Evolutionary conservation across 2,888 invertebrate species (phyloP).

Genomic region (Andricus curvator): DNA sequence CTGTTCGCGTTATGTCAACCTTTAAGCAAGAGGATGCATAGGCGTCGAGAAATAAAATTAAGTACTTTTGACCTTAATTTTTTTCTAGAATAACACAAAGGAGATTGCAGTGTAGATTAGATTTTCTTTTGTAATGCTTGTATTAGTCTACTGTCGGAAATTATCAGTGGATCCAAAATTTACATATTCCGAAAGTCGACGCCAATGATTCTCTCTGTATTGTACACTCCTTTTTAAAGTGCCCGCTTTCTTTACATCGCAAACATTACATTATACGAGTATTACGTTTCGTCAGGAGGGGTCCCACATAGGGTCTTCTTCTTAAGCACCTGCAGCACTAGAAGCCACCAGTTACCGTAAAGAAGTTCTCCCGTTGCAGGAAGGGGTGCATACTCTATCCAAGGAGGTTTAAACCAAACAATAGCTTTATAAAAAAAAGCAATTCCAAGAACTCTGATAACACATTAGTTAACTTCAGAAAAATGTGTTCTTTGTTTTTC

Average conservation of each 20-base stretch:
- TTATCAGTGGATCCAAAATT: background rate
- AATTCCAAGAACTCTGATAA: no score
- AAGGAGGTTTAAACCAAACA: background rate
- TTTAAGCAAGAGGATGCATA: conserved; percentile 13
- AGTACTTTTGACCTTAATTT: background rate
- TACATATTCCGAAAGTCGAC: background rate
- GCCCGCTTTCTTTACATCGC: conserved; percentile 33
- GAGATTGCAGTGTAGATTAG: background rate
- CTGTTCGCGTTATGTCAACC: conserved; percentile 16
- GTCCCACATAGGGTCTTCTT: conserved; percentile 17
- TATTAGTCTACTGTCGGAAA: background rate
- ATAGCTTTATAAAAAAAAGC: no score
- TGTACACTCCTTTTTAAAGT: background rate
- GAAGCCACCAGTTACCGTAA: conserved; percentile 14
- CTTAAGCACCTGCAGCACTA: conserved; percentile 23
- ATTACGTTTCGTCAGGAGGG: conserved; percentile 23
- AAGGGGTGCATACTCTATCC: conserved; percentile 8
- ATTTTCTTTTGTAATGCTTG: background rate
- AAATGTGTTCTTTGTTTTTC: background rate
- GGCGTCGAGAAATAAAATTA: background rate
- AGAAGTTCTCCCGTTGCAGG: conserved; percentile 14
- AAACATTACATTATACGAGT: conserved; percentile 26
- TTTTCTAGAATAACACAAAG: background rate
- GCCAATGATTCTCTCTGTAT: conserved; percentile 7
- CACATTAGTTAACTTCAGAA: background rate